Evolutionary conservation across 2,113 vertebrate genomes (phyloP).

Genomic region (Macquaria ambigua): DNA sequence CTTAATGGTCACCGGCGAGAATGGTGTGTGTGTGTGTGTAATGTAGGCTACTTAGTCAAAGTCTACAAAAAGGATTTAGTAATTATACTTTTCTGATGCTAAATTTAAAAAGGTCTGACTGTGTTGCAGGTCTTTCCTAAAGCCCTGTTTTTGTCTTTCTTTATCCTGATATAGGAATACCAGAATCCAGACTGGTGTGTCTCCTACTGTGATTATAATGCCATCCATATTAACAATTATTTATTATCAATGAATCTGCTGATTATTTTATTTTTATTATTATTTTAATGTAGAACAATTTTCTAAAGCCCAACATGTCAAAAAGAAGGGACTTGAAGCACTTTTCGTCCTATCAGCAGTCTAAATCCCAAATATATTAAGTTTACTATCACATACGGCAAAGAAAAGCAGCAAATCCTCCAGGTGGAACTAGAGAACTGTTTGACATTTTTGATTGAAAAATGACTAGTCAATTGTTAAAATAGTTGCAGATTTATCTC

Average conservation of each 20-base stretch:
- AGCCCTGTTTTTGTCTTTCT: neutral
- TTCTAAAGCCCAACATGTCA: neutral
- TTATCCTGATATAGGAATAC: constrained; percentile 1
- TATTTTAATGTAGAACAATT: neutral
- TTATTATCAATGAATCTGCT: neutral
- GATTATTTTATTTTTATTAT: neutral
- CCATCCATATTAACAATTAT: neutral
- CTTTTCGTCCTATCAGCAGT: neutral
- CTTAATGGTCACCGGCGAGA: neutral
- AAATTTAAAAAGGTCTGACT: constrained; percentile 2
- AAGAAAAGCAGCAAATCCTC: neutral
- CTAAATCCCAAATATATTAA: neutral
- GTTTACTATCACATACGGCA: neutral
- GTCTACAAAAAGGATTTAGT: constrained; percentile 8
- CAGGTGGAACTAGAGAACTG: neutral
- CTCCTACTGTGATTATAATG: neutral
- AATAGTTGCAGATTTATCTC: neutral
- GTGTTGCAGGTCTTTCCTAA: neutral
- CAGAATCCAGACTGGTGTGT: neutral
- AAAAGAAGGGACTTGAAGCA: neutral
- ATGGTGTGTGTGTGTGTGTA: neutral
- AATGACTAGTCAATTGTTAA: too few relatives aligned
- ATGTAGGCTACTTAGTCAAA: constrained; percentile 7
- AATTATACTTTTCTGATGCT: neutral
- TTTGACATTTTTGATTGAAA: neutral